Evolutionary conservation across 1,140 invertebrate species (phyloP).

Genomic region (Pogonognathellus flavescens): DNA sequence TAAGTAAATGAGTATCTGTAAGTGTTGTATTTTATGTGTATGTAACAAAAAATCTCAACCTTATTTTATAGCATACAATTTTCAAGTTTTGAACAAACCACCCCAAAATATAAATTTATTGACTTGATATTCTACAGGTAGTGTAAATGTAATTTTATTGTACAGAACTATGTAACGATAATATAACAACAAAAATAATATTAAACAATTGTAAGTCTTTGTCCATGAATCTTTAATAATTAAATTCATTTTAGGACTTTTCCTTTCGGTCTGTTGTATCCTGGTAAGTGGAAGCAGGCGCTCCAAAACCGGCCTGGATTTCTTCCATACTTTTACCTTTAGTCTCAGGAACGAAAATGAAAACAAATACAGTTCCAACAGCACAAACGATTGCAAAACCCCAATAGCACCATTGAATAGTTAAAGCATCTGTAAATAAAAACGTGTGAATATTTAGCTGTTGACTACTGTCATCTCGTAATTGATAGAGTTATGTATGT

Average conservation of each 20-base stretch:
- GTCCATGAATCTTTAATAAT: not conserved
- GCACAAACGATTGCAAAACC: slow-evolving; percentile 72
- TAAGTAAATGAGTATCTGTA: too few species aligned
- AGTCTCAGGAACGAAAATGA: slow-evolving; percentile 76
- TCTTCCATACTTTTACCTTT: slow-evolving; percentile 76
- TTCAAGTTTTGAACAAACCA: too few species aligned
- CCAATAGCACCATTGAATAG: slow-evolving; percentile 70
- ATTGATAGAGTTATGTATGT: too few species aligned
- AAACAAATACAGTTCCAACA: slow-evolving; percentile 73
- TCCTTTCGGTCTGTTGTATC: not conserved
- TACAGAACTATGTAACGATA: not conserved
- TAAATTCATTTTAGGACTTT: not conserved
- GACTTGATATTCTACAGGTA: too few species aligned
- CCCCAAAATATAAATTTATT: too few species aligned
- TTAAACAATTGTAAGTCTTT: not conserved
- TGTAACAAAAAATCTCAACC: too few species aligned
- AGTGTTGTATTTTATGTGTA: too few species aligned
- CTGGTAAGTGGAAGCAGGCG: not conserved
- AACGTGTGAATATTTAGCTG: not conserved
- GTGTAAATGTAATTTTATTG: too few species aligned
- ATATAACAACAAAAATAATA: not conserved
- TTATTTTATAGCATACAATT: too few species aligned
- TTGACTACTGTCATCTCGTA: too few species aligned
- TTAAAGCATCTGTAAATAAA: slow-evolving; percentile 46
- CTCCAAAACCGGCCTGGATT: slow-evolving; percentile 70